These are phyloP conservation scores for Lucilia cuprina DNA, from an alignment of 1,140 invertebrate genomes.

Conservation along the genomic window DNA sequence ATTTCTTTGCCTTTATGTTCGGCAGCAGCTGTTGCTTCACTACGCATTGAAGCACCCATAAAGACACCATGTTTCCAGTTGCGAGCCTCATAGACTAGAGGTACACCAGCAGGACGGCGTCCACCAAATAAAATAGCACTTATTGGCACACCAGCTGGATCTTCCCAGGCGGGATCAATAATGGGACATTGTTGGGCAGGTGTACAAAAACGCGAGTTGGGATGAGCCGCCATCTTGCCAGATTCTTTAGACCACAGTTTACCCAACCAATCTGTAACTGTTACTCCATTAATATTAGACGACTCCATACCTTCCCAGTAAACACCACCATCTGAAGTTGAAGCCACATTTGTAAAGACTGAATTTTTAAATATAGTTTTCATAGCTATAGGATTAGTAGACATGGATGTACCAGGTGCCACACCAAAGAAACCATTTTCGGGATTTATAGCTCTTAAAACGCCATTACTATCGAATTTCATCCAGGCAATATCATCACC, in stretches of 20 bases:
- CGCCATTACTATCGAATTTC: slow-evolving; percentile 87
- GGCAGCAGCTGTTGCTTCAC: slow-evolving; percentile 93
- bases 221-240: slow-evolving; percentile 79
- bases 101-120: slow-evolving; percentile 85
- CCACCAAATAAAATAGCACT: slow-evolving; percentile 94
- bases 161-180: slow-evolving; percentile 82
- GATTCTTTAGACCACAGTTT: slow-evolving; percentile 71
- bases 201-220: slow-evolving; percentile 89
- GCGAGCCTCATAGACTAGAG: slow-evolving; percentile 86
- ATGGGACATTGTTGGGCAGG: slow-evolving; percentile 90
- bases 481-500: slow-evolving; percentile 93
- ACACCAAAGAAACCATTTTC: slow-evolving; percentile 97
- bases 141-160: slow-evolving; percentile 83
- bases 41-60: slow-evolving; percentile 86
- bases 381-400: slow-evolving; percentile 96
- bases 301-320: slow-evolving; percentile 93
- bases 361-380: slow-evolving; percentile 85
- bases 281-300: slow-evolving; percentile 63
- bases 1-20: slow-evolving; percentile 87
- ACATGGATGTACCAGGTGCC: slow-evolving; percentile 85
- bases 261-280: slow-evolving; percentile 79
- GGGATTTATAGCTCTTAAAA: slow-evolving; percentile 90
- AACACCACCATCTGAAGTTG: slow-evolving; percentile 86
- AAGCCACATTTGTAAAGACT: slow-evolving; percentile 93
- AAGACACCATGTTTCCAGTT: slow-evolving; percentile 93